Evolutionary conservation across 2,888 invertebrate genomes (phyloP), one percentile per base, ranked within the genome.

Genomic region (Leptopterna dolabrata): DNA sequence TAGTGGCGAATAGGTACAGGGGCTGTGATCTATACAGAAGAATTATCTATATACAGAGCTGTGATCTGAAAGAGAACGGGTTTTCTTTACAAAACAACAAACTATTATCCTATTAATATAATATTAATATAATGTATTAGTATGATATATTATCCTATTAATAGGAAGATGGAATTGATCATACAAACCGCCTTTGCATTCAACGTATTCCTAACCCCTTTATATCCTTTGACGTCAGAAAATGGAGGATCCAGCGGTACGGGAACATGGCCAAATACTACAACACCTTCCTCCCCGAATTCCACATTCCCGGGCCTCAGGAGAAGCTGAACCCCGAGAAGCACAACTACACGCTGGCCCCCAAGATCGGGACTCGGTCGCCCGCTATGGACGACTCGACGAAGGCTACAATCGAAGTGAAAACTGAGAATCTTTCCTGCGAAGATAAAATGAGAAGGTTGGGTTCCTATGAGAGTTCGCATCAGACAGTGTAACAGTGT

Each of bases 221-320:
- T 36, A 36, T 7, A 7, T 36, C 36, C 36, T 36, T 36, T 36
- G 4, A 24, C 63, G 9, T 19, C 6, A 81, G 36, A 45, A 85
- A 85, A 29, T 85, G 85, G 85, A 73, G 85, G 85, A 27, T 85
- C n/a, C 45, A 29, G 2, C 27, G 85, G 9, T 85, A 85, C 73
- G 85, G 85, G 41, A 85, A 71, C 29, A 85, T 85, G 85, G 71
- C 85, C 45, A 85, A 85, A 73, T 85, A 85, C 19, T 85, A 85
- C 27, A 85, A 85, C 85, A 45, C 71, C 3, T 76, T 85, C 29
- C 47, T 85, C 11, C 85, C 71, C 11, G 85, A 85, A 0, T 85
- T 85, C 76, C 16, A 73, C 9, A 24, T 73, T 9, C 85, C 85
- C 6, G 55, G 30, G 9, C 71, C 29, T 1, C 27, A 45, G 9